Conservation (phyloP, 2,113 vertebrate genomes). For the Plestiodon gilberti region DNA sequence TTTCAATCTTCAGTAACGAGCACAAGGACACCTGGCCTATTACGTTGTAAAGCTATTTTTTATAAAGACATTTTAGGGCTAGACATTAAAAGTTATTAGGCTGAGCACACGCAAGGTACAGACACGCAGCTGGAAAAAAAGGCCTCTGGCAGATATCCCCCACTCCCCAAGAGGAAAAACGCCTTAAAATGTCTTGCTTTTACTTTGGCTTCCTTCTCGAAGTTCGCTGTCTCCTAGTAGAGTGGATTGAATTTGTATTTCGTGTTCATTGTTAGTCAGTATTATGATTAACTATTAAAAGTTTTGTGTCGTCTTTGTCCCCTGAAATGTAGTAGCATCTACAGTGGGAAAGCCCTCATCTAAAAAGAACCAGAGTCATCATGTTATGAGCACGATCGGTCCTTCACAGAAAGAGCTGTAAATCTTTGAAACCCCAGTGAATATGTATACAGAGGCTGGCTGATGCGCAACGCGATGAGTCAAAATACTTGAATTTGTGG, state of each 20-base stretch:
- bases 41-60: constrained; percentile 80
- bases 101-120: constrained; percentile 77
- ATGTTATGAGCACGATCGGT: not conserved
- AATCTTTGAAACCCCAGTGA: too few species aligned
- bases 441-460: not conserved
- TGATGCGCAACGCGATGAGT: not conserved
- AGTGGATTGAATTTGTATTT: not conserved
- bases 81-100: constrained; percentile 84
- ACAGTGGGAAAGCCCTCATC: not conserved
- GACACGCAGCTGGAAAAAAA: constrained; percentile 73
- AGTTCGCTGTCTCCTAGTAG: not conserved
- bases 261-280: too few species aligned
- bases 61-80: constrained; percentile 83
- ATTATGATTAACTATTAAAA: not conserved
- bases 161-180: not conserved
- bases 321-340: constrained; percentile 8
- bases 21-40: constrained; percentile 80
- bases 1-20: constrained; percentile 76
- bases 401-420: not conserved
- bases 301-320: constrained; percentile 13
- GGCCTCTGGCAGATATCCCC: constrained; percentile 39
- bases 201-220: not conserved
- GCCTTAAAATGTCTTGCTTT: not conserved
- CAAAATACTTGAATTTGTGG: not conserved
- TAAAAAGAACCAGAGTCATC: not conserved